These are phyloP conservation scores for Nesometra sesokonis DNA, from an alignment of 35 echinoderm and acorn worm genomes.

Conservation along the genomic window DNA sequence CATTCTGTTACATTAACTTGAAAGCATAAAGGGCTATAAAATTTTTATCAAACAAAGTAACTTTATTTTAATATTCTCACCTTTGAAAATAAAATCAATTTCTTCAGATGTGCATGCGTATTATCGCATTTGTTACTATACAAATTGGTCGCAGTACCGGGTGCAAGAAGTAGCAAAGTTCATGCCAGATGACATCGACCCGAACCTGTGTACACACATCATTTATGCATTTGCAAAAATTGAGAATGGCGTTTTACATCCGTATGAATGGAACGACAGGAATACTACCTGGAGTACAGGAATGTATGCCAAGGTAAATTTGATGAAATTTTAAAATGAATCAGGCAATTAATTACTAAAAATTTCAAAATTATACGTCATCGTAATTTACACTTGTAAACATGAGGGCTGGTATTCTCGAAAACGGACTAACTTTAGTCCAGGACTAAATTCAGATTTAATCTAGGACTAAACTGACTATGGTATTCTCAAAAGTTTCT, in stretches of 20 bases:
- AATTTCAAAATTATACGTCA: no score
- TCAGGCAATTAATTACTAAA: no score
- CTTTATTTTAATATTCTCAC: no score
- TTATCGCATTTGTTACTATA: constrained; percentile 7
- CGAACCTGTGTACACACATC: neutral
- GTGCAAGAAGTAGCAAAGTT: neutral
- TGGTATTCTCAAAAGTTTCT: no score
- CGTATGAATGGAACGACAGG: constrained; percentile 12
- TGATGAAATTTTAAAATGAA: neutral
- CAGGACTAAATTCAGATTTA: no score
- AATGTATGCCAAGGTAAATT: neutral
- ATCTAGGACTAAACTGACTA: no score
- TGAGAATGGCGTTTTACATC: neutral
- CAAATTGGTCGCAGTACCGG: constrained; percentile 4
- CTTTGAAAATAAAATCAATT: neutral
- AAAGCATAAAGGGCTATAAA: no score
- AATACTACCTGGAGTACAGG: neutral
- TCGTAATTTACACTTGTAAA: no score
- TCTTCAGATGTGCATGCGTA: neutral
- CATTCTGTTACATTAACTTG: no score
- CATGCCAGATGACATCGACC: neutral
- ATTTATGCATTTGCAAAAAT: constrained; percentile 4
- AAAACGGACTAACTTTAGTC: no score
- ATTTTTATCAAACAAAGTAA: no score
- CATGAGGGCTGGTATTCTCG: no score